Conservation (phyloP, 1,140 invertebrate genomes). For the Cotesia vestalis region DNA sequence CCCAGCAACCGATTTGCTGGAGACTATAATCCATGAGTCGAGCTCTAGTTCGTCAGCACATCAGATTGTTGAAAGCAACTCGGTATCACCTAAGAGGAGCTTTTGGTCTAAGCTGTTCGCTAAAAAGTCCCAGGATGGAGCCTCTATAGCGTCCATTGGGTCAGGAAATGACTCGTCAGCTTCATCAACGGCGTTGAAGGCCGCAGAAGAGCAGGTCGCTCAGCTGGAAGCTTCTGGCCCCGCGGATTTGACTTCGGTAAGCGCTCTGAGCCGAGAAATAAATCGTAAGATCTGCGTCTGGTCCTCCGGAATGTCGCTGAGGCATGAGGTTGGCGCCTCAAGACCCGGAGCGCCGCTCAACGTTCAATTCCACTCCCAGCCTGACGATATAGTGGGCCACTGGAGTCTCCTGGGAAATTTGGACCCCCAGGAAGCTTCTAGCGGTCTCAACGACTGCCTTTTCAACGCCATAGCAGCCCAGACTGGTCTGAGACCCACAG, state of each 20-base stretch:
- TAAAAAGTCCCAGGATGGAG: too few relatives aligned
- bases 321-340: neutral
- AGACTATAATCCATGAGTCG: too few relatives aligned
- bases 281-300: conserved; percentile 12
- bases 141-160: neutral
- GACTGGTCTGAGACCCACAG: neutral
- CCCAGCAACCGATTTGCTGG: too few relatives aligned
- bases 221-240: neutral
- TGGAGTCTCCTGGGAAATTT: conserved; percentile 41
- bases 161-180: neutral
- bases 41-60: too few relatives aligned
- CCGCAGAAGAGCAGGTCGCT: neutral
- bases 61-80: too few relatives aligned
- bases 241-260: neutral
- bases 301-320: neutral
- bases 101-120: too few relatives aligned
- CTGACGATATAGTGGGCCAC: conserved; percentile 37
- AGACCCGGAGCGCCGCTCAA: neutral
- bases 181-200: neutral
- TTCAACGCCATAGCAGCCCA: conserved; percentile 45
- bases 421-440: conserved; percentile 31
- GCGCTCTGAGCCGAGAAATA: neutral
- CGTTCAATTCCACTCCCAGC: conserved; percentile 6
- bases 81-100: too few relatives aligned
- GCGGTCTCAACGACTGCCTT: conserved; percentile 43